Conservation (phyloP, 2,797 vertebrate genomes). For the Lindbergichthys nudifrons region DNA sequence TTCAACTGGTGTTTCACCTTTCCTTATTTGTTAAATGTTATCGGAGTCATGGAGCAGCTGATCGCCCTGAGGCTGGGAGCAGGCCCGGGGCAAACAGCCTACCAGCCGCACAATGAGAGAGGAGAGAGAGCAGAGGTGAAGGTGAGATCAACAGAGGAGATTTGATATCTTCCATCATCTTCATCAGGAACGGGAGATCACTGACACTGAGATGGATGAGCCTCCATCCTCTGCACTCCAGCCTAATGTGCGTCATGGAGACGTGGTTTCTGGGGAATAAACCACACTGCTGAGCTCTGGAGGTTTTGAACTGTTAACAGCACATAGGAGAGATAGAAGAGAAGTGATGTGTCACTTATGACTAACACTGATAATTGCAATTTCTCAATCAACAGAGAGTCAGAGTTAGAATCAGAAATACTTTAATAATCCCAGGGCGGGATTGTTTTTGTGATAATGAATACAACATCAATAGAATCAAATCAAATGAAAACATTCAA, state of each 20-base stretch:
- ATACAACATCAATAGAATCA: too few relatives aligned
- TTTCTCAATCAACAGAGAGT: too few relatives aligned
- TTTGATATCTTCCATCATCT: constrained; percentile 46
- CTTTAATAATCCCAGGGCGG: too few relatives aligned
- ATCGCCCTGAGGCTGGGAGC: constrained; percentile 50
- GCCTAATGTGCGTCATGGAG: constrained; percentile 24
- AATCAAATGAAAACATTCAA: too few relatives aligned
- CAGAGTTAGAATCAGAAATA: too few relatives aligned
- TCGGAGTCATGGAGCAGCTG: constrained; percentile 51
- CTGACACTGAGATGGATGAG: constrained; percentile 53
- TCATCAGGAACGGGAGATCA: constrained; percentile 38
- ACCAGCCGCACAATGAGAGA: constrained; percentile 28
- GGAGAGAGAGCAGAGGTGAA: constrained; percentile 53
- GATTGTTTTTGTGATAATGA: too few relatives aligned
- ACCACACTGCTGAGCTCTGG: background rate
- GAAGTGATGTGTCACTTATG: background rate
- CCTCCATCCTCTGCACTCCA: constrained; percentile 17
- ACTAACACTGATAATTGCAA: background rate
- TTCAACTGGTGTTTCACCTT: constrained; percentile 17
- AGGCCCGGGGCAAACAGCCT: constrained; percentile 47
- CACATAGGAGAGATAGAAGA: background rate
- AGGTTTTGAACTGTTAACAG: constrained; percentile 12
- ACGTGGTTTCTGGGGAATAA: constrained; percentile 38
- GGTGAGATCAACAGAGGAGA: constrained; percentile 55
- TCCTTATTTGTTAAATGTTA: constrained; percentile 41